Base-by-base conservation (phyloP, 2,888 invertebrate genomes). In the Koerneria pararmatus region DNA sequence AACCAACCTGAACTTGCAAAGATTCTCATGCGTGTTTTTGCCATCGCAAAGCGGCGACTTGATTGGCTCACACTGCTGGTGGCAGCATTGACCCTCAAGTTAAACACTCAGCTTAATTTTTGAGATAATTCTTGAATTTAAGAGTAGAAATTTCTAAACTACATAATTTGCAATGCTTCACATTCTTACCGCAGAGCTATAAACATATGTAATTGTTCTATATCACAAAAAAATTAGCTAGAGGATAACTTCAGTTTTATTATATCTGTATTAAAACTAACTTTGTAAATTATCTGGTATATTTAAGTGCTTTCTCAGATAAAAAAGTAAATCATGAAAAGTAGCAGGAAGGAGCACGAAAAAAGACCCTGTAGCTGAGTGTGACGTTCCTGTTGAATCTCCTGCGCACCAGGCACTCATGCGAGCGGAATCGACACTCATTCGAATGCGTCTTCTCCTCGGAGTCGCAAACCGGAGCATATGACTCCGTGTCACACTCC, bases 1-100 rank as follows among this genome's bases (percentile, higher is more conserved):
- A n/a, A n/a, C 57, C 8, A 27, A 57, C 57, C 22, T 57, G 57
- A 57, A 57, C 29, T 57, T 15, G 57, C 57, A 57, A 8, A 57
- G 8, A 22, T 57, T 57, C 15, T 22, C 34, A 22, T 57, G 57
- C 11, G 57, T 57, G 57, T 8, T 57, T 11, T 27, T 11, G 11
- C 57, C 57, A 29, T 57, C 57, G 22, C 57, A 57, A 35, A 57
- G 15, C 22, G 57, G 29, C 24, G 8, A 6, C 8, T 8, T 27
- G 8, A 34, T 35, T 8, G 5, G 32, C 11, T 8, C 5, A 57
- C 57, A 57, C 15, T 6, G 11, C 32, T 22, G 27, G 32, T 57
- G 11, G 32, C 57, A 57, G 32, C 57, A 57, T 5, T 29, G 32
- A 8, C 57, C 57, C 57, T 57, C 11, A 8, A 53, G 8, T 51